Percentiles rank a stretch among this genome's conserved stretches.
phyloP scores from a whole-genome alignment of 2,888 invertebrate species.

The Euclidia mi region DNA sequence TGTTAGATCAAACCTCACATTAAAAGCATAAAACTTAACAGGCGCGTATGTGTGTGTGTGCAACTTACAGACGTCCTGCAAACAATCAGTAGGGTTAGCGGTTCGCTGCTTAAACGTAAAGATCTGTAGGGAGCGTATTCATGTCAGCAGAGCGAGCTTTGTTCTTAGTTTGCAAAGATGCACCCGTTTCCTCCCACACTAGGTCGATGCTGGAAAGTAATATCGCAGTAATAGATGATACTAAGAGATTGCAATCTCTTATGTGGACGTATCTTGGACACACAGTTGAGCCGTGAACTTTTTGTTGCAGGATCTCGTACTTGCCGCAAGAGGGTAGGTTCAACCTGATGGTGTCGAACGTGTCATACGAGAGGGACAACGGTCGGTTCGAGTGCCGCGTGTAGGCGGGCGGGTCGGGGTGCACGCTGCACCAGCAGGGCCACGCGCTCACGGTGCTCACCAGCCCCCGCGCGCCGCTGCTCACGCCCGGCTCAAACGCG shows the following conservation, averaged over 20 bases:
- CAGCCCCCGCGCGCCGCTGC: conserved; percentile 94
- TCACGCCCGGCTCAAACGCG: conserved; percentile 94
- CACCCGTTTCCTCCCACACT: neutral
- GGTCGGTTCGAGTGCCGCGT: conserved; percentile 97
- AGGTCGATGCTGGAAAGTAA: conserved; percentile 35
- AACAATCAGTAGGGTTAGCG: conserved; percentile 21
- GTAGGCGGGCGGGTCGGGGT: conserved; percentile 95
- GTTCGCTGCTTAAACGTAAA: conserved; percentile 31
- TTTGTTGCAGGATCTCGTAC: conserved; percentile 92
- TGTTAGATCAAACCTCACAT: conserved; percentile 5
- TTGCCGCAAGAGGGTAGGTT: conserved; percentile 95
- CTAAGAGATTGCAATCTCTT: conserved; percentile 16
- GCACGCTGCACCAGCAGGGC: conserved; percentile 95
- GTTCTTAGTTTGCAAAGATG: conserved; percentile 28
- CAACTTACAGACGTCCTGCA: conserved; percentile 29
- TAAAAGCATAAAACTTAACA: conserved; percentile 13
- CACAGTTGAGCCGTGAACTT: conserved; percentile 10
- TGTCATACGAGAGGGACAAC: conserved; percentile 97
- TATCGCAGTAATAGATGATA: conserved; percentile 36
- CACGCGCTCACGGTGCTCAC: conserved; percentile 96
- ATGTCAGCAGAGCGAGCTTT: conserved; percentile 28
- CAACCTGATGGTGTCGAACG: conserved; percentile 96
- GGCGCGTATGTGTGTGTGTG: conserved; percentile 25
- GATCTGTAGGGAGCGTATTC: conserved; percentile 26
- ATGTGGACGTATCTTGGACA: conserved; percentile 1